phyloP scores from a whole-genome alignment of 2,113 vertebrate genomes.

The Rhodinocichla rosea region DNA sequence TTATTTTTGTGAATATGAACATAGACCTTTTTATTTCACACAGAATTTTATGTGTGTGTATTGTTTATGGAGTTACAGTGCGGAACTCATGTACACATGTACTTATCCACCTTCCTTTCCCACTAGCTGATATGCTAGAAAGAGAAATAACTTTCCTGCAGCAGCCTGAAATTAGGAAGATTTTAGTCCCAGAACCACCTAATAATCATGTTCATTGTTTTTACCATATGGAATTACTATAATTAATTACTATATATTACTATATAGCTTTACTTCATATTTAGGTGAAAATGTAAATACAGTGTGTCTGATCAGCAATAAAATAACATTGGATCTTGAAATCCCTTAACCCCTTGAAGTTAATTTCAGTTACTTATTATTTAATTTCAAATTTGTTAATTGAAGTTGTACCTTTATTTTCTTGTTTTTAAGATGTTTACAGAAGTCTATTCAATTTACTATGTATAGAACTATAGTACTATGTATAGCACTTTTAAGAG shows the following conservation, averaged over 20 bases:
- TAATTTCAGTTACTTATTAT: not conserved
- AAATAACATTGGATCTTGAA: not conserved
- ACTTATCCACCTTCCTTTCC: not conserved
- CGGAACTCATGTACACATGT: not conserved
- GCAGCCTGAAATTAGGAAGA: not conserved
- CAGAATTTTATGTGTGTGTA: not conserved
- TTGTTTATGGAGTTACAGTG: not conserved
- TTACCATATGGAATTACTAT: not conserved
- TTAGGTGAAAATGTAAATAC: not conserved
- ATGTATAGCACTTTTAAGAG: not conserved
- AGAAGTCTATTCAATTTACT: not conserved
- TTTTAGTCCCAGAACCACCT: not conserved
- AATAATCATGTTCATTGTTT: not conserved
- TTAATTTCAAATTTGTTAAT: not conserved
- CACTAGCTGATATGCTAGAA: not conserved
- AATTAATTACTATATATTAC: not conserved
- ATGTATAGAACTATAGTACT: not conserved
- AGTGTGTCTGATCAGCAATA: not conserved
- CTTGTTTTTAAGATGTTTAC: not conserved
- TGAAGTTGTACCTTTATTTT: not conserved
- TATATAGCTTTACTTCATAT: not conserved
- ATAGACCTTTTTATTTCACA: not conserved
- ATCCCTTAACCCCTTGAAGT: not conserved
- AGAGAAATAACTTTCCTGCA: not conserved
- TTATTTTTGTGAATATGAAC: not conserved